These are phyloP conservation scores for Cryptoblepharus egeriae DNA, from an alignment of 2,797 vertebrate genomes.

Conservation along the genomic window DNA sequence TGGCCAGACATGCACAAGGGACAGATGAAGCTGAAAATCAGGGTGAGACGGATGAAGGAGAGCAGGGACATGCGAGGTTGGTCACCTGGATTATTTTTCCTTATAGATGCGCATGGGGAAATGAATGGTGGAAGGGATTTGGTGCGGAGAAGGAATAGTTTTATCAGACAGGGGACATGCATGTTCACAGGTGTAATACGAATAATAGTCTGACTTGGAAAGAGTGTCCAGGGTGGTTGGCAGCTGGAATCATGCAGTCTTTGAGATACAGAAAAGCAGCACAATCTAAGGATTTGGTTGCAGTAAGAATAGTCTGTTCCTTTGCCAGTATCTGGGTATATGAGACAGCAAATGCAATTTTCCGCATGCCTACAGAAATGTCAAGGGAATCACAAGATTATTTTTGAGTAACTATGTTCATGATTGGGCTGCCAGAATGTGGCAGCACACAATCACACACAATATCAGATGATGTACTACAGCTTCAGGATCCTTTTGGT, in stretches of 20 bases:
- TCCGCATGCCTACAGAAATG: not conserved
- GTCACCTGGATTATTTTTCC: conserved; percentile 68
- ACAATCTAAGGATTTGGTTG: not conserved
- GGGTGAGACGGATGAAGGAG: conserved; percentile 90
- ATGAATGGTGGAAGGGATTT: not conserved
- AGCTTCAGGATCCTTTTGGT: not conserved
- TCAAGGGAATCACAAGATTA: not conserved
- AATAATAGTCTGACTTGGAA: conserved; percentile 19
- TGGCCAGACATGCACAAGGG: conserved; percentile 85
- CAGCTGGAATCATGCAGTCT: conserved; percentile 27
- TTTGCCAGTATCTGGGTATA: not conserved
- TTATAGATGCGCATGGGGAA: conserved; percentile 30
- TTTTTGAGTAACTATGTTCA: not conserved
- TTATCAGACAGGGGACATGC: conserved; percentile 21
- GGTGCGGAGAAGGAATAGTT: not conserved
- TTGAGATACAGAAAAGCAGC: conserved; percentile 18
- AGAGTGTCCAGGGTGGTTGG: conserved; percentile 34
- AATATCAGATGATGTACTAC: conserved; percentile 42
- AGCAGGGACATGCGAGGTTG: conserved; percentile 89
- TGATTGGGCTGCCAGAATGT: not conserved
- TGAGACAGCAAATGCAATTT: not conserved
- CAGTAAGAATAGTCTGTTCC: not conserved
- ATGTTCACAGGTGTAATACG: too few species aligned
- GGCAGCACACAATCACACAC: not conserved
- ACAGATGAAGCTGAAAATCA: conserved; percentile 92